Evolutionary conservation across 2,113 vertebrate genomes (phyloP).

Genomic region (Peromyscus californicus): DNA sequence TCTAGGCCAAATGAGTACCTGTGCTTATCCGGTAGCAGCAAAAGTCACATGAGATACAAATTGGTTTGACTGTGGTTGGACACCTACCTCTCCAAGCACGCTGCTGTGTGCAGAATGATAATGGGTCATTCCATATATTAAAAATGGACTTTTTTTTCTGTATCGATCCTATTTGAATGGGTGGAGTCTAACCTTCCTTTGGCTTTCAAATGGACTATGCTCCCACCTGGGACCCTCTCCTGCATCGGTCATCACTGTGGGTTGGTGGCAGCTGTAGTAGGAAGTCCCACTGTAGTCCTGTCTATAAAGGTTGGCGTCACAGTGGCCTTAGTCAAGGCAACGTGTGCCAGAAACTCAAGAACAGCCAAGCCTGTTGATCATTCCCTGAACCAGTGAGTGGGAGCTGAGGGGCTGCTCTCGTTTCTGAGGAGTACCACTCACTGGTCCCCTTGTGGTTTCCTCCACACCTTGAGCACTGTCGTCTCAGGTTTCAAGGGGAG

Average conservation of each 20-base stretch:
- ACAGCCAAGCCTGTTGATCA: background rate
- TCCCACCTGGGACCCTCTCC: background rate
- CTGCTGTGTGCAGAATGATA: background rate
- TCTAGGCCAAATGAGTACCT: background rate
- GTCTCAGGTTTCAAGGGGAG: constrained; percentile 33
- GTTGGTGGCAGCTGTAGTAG: background rate
- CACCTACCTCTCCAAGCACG: background rate
- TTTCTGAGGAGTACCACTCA: constrained; percentile 45
- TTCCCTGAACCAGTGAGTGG: background rate
- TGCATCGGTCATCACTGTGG: constrained; percentile 6
- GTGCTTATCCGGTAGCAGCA: background rate
- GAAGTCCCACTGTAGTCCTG: constrained; percentile 25
- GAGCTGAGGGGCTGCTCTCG: background rate
- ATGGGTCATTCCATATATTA: background rate
- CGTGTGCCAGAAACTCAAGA: background rate
- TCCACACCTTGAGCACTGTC: background rate
- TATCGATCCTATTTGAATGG: background rate
- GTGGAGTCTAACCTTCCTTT: background rate
- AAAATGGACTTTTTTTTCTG: constrained; percentile 1
- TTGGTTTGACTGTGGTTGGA: background rate
- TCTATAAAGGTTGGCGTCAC: constrained; percentile 36
- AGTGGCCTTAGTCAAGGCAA: constrained; percentile 29
- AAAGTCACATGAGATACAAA: constrained; percentile 15
- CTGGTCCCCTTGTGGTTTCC: background rate
- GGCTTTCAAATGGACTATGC: constrained; percentile 33